Base-by-base conservation (phyloP, 2,113 vertebrate genomes). In the Taxidea taxus region DNA sequence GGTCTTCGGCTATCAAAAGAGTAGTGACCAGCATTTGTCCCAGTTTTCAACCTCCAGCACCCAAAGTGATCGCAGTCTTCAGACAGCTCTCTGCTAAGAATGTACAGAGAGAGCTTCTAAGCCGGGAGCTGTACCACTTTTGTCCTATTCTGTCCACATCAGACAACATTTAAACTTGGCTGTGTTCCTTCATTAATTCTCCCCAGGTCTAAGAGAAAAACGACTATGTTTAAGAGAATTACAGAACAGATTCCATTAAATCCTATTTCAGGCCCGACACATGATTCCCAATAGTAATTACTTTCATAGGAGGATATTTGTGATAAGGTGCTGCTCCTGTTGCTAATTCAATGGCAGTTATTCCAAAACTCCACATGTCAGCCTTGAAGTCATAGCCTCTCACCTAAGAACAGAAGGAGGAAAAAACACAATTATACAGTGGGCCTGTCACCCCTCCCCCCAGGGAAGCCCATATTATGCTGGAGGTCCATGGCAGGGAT, bases 371-470 rank as follows among this genome's bases (percentile, higher is more conserved):
- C 99, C 99, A 99, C 98, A 99, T 99, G 98, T 99, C 99, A 27
- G 99, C 99, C 99, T 99, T 99, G 98, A 99, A 99, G 99, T 99
- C 99, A 82, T 99, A 99, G 93, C 99, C 99, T 99, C 99, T 99
- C 97, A 99, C 99, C 99, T 99, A 97, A 94, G 94, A 95, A 6
- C 97, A 94, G 75, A 91, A 58, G 4, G 51, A 74, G n/a, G 93
- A 58, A 84, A 86, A 80, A 54, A 80, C 78, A 98, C 23, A 83
- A 15, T 95, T 86, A 96, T 7, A 34, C 0, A 60, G 27, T 34
- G 56, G 27, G 64, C 77, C 68, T 0, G 23, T 27, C 29, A 66
- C 15, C 87, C 10, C 15, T 84, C 10, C 44, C 56, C 31, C 37
- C 58, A 62, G 0, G 0, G 1, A 51, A 62, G 49, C 16, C 56